Percentiles rank a stretch among this genome's conserved stretches.
phyloP scores from a whole-genome alignment of 1,140 invertebrate species.

The Saccostrea cuccullata region DNA sequence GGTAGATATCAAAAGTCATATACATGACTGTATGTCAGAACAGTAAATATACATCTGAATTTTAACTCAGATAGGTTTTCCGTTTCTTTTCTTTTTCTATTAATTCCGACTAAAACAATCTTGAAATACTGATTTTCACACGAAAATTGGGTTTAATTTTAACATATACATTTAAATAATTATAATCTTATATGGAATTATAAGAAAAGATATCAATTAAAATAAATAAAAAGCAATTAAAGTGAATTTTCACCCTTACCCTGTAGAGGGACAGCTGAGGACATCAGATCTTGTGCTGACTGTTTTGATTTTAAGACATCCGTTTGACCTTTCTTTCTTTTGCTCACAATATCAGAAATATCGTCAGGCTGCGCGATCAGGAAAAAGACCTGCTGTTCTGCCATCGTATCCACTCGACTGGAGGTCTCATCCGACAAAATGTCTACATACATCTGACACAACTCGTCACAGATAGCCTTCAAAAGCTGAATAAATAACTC shows the following conservation, averaged over 20 bases:
- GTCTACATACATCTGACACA: slow-evolving; percentile 84
- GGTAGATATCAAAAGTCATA: no score
- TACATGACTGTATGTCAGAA: no score
- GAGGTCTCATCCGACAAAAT: slow-evolving; percentile 82
- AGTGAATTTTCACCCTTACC: slow-evolving; percentile 43
- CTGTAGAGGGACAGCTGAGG: slow-evolving; percentile 54
- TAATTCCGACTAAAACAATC: no score
- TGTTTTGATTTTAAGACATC: not conserved
- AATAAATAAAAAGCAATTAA: no score
- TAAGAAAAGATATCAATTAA: no score
- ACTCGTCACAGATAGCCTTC: slow-evolving; percentile 81
- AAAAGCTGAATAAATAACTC: slow-evolving; percentile 75
- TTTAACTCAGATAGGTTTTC: no score
- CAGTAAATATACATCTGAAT: no score
- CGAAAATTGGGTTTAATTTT: no score
- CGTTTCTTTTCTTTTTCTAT: no score
- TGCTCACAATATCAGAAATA: slow-evolving; percentile 79
- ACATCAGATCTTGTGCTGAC: not conserved
- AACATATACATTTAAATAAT: no score
- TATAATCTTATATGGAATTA: no score
- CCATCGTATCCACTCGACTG: slow-evolving; percentile 81
- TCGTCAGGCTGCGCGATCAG: slow-evolving; percentile 84
- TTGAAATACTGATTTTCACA: no score
- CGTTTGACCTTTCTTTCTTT: slow-evolving; percentile 40
- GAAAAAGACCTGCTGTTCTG: slow-evolving; percentile 83